Percentiles rank a stretch among this genome's conserved stretches.
phyloP scores from a whole-genome alignment of 92 coral and sea anemone genomes.

The Palythoa grandis region DNA sequence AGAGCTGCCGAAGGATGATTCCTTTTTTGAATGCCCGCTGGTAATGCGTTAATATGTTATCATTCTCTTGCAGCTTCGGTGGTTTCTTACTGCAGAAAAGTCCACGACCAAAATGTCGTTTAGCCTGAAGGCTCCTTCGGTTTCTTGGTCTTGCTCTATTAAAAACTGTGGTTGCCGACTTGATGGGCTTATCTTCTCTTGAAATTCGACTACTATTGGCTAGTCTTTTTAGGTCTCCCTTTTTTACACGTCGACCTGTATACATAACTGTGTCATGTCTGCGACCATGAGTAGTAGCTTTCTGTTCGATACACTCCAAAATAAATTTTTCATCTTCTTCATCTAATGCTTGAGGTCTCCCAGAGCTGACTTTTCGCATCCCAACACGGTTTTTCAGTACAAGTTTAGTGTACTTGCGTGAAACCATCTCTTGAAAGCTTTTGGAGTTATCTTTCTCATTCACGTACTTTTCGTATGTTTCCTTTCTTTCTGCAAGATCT shows the following conservation, averaged over 20 bases:
- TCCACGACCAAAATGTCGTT: conserved; percentile 35
- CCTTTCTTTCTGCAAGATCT: conserved; percentile 4
- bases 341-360: conserved; percentile 24
- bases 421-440: conserved; percentile 17
- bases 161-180: conserved; percentile 30
- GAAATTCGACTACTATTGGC: conserved; percentile 13
- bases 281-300: conserved; percentile 44
- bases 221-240: conserved; percentile 7
- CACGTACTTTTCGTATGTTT: conserved; percentile 2
- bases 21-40: conserved; percentile 38
- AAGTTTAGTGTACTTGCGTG: conserved; percentile 26
- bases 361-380: conserved; percentile 22
- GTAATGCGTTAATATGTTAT: conserved; percentile 40
- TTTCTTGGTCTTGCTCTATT: conserved; percentile 27
- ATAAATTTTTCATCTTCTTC: conserved; percentile 26
- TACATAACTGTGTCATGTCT: conserved; percentile 32
- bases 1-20: neutral
- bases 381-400: conserved; percentile 24
- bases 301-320: conserved; percentile 18
- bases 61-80: conserved; percentile 44
- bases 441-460: neutral
- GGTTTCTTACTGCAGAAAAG: conserved; percentile 47
- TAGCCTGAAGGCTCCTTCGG: conserved; percentile 40
- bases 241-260: conserved; percentile 3
- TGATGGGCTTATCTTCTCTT: conserved; percentile 19